Percentiles rank a stretch among this genome's conserved stretches.
These are phyloP conservation scores for Anniella stebbinsi DNA, from an alignment of 2,797 vertebrate genomes.

Conservation along the genomic window DNA sequence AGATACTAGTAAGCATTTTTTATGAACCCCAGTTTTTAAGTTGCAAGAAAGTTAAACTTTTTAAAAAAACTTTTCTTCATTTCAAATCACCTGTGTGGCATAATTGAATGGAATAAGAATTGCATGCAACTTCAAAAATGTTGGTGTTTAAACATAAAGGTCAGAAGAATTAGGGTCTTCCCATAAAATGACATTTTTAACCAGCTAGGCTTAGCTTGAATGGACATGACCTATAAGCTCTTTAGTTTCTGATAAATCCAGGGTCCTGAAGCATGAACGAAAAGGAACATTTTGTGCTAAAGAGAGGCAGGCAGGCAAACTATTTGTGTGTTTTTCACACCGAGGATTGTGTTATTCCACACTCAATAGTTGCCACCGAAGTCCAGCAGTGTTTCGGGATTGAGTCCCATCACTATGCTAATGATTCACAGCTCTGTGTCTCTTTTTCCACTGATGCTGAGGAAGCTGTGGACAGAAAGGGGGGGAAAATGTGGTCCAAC, in stretches of 20 bases:
- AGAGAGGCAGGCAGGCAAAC: conserved; percentile 24
- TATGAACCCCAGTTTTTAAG: background rate
- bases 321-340: conserved; percentile 7
- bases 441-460: too few relatives aligned
- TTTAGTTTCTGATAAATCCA: conserved; percentile 35
- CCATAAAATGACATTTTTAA: conserved; percentile 40
- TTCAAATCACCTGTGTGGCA: background rate
- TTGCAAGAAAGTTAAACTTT: conserved; percentile 12
- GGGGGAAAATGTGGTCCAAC: too few relatives aligned
- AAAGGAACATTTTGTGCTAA: conserved; percentile 36
- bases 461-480: too few relatives aligned
- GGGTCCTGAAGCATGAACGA: conserved; percentile 11
- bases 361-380: conserved; percentile 62
- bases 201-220: conserved; percentile 3
- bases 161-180: background rate
- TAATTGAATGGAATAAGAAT: background rate
- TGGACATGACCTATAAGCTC: background rate
- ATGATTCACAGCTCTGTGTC: too few relatives aligned
- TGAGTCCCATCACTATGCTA: too few relatives aligned
- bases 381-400: background rate
- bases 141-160: background rate
- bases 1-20: conserved; percentile 16
- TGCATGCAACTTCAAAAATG: background rate
- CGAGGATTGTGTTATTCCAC: conserved; percentile 1
- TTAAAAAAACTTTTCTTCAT: background rate